These are phyloP conservation scores for Galeopterus variegatus DNA, from an alignment of 2,113 vertebrate genomes.

Conservation along the genomic window DNA sequence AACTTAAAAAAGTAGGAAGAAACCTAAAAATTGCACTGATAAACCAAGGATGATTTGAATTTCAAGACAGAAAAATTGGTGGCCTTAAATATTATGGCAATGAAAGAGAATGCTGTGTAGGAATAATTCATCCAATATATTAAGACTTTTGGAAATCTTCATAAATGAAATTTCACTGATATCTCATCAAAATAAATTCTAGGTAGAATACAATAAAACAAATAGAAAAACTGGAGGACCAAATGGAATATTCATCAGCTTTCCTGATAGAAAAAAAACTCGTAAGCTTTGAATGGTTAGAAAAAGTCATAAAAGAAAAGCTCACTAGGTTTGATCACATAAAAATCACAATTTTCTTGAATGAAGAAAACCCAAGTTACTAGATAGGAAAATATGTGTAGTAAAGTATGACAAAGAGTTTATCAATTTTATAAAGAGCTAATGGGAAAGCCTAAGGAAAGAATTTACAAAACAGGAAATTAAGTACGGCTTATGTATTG, in stretches of 20 bases:
- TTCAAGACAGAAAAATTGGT: conserved; percentile 42
- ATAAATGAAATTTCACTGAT: conserved; percentile 1
- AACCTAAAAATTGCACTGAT: not conserved
- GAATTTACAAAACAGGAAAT: not conserved
- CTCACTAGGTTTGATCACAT: not conserved
- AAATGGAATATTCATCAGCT: not conserved
- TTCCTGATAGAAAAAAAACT: not conserved
- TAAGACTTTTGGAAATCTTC: conserved; percentile 16
- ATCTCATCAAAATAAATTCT: not conserved
- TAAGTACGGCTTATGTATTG: not conserved
- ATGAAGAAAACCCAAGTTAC: not conserved
- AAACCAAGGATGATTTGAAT: not conserved
- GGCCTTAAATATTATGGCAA: not conserved
- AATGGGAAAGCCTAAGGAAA: not conserved
- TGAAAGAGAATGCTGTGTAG: not conserved
- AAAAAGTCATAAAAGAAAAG: not conserved
- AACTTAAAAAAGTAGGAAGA: not conserved
- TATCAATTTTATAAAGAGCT: not conserved
- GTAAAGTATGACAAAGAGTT: conserved; percentile 7
- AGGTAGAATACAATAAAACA: conserved; percentile 5
- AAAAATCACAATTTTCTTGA: conserved; percentile 54
- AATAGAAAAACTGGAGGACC: not conserved
- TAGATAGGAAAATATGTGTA: not conserved
- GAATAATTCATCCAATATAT: not conserved
- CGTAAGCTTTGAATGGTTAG: not conserved